Evolutionary conservation across 1,140 invertebrate species (phyloP), one percentile per base, ranked within the genome.

Genomic region (Panagrolaimus sp.): DNA sequence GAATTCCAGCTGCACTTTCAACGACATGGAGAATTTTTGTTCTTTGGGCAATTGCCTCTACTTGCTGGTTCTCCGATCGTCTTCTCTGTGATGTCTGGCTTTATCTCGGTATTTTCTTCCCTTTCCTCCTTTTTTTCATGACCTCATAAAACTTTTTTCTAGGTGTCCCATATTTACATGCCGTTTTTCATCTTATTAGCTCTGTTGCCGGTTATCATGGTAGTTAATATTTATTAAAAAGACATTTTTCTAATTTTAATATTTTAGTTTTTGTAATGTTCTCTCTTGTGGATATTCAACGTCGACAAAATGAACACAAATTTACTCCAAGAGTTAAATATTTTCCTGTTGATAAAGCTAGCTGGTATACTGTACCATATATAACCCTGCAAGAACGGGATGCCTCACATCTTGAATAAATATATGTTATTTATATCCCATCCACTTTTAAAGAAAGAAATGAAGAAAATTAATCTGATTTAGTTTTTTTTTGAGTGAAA

Each of bases 221-320:
- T 38, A 38, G 32, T 38, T 38, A n/a, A n/a, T n/a, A n/a, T n/a
- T n/a, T n/a, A n/a, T n/a, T n/a, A n/a, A n/a, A n/a, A n/a, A n/a
- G n/a, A n/a, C n/a, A n/a, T n/a, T 58, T 28, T 26, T 24, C 21
- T 17, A 3, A 2, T 17, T 24, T 24, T 17, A 1, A 24, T 5
- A n/a, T 82, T 68, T 78, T 81, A 38, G 67, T 83, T 17, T 81
- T 81, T 68, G 65, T 81, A 9, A 82, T 81, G 80, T 83, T 81
- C 74, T 81, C 78, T 5, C 67, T 82, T 52, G 64, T 81, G 24
- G 79, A 81, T 65, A 81, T 81, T 66, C 69, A 76, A 26, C 58
- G 71, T 24, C 58, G 80, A 43, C 43, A 65, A 15, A 58, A 67
- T 32, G 68, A 72, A 64, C 79, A 81, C 75, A 65, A 63, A 24